phyloP scores from a whole-genome alignment of 2,113 vertebrate species.

The Scytalopus superciliaris region DNA sequence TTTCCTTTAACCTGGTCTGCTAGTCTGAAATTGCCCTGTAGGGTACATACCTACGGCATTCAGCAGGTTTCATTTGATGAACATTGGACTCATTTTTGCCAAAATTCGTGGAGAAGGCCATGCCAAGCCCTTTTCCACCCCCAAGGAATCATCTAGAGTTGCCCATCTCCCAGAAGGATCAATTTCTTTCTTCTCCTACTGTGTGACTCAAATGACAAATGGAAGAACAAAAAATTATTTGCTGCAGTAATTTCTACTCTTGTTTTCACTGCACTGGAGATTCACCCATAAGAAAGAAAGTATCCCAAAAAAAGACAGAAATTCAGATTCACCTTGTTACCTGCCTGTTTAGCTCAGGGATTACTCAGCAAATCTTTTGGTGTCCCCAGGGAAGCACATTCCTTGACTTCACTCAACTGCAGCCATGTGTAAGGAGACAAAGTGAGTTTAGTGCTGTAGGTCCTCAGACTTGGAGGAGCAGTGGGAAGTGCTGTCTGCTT shows the following conservation, averaged over 20 bases:
- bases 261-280: neutral
- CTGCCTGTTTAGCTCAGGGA: neutral
- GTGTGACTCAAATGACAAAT: neutral
- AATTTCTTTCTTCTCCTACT: neutral
- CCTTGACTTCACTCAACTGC: neutral
- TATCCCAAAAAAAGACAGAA: neutral
- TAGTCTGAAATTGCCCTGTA: neutral
- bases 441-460: neutral
- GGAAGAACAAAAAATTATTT: neutral
- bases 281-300: neutral
- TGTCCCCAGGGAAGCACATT: neutral
- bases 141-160: neutral
- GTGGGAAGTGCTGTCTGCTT: neutral
- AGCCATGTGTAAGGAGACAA: accelerated
- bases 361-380: neutral
- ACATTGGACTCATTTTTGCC: neutral
- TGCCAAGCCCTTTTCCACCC: neutral
- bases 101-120: neutral
- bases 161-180: neutral
- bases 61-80: neutral
- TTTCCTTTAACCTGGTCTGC: neutral
- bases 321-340: neutral
- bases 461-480: neutral
- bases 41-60: neutral
- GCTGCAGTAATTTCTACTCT: neutral